phyloP scores from a whole-genome alignment of 2,113 vertebrate species.

The Phrynocephalus versicolor region DNA sequence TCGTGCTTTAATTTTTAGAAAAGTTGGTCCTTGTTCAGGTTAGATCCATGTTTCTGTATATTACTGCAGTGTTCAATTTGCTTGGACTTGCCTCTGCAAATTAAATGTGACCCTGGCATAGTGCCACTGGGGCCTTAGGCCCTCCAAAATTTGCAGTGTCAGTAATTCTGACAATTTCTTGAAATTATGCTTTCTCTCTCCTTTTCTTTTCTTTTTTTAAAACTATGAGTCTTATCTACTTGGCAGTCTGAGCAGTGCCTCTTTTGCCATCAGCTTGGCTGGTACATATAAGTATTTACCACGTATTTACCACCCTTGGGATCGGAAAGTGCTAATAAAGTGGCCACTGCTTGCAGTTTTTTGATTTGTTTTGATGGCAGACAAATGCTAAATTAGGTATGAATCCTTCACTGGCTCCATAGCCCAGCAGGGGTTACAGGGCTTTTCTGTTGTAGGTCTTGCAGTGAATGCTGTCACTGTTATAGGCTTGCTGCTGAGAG shows the following conservation, averaged over 20 bases:
- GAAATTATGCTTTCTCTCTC: conserved; percentile 56
- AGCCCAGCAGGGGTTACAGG: neutral
- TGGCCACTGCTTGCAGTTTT: conserved; percentile 69
- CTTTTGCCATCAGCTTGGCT: conserved; percentile 65
- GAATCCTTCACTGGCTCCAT: conserved; percentile 40
- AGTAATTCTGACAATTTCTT: conserved; percentile 60
- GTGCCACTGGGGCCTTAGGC: neutral
- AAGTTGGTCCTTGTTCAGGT: neutral
- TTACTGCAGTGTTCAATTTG: neutral
- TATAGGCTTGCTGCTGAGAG: rapidly evolving
- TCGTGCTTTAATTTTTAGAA: neutral
- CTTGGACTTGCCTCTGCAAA: neutral
- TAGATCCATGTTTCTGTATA: neutral
- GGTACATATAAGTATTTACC: conserved; percentile 70
- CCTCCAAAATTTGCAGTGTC: conserved; percentile 19
- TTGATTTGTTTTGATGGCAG: conserved; percentile 59
- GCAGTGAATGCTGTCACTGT: neutral
- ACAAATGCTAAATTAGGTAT: conserved; percentile 36
- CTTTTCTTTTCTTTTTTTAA: conserved; percentile 60
- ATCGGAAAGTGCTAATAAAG: conserved; percentile 74
- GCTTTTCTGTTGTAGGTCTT: neutral
- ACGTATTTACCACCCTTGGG: conserved; percentile 72
- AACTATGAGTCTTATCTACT: conserved; percentile 52
- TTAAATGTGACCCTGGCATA: conserved; percentile 50
- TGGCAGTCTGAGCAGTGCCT: conserved; percentile 62